Conservation (phyloP, 92 coral and sea anemone genomes). For the Muricea muricata region DNA sequence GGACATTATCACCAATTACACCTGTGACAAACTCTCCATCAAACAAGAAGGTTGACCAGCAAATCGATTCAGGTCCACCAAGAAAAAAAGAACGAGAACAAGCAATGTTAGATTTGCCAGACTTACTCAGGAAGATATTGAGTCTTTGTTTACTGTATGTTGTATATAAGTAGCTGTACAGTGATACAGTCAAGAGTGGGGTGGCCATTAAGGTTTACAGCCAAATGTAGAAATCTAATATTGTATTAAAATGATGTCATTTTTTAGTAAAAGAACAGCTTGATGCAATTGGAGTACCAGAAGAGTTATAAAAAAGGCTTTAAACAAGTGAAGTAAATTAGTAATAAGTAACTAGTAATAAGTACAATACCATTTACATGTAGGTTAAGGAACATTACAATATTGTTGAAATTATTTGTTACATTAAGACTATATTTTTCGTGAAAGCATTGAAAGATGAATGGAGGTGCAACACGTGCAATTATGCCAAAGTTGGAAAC, state of each 20-base stretch:
- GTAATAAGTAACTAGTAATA: neutral
- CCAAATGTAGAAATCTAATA: no score
- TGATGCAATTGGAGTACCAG: neutral
- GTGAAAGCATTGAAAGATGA: neutral
- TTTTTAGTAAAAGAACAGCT: neutral
- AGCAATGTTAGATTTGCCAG: slow-evolving; percentile 4
- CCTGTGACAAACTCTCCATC: slow-evolving; percentile 40
- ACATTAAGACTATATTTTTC: no score
- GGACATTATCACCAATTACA: no score
- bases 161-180: neutral
- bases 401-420: no score
- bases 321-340: neutral
- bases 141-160: neutral
- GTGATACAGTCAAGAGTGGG: no score
- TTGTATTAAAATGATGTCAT: no score
- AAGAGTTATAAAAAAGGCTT: neutral
- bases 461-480: neutral
- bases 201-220: no score
- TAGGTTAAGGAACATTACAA: no score
- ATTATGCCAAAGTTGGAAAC: neutral
- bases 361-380: neutral
- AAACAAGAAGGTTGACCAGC: neutral
- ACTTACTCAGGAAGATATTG: neutral
- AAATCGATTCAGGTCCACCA: slow-evolving; percentile 17
- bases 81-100: slow-evolving; percentile 14